A percentile compares a stretch with the other conserved stretches of the same genome.
These are phyloP conservation scores for Carassius gibelio DNA, from an alignment of 2,113 vertebrate species.

Conservation along the genomic window DNA sequence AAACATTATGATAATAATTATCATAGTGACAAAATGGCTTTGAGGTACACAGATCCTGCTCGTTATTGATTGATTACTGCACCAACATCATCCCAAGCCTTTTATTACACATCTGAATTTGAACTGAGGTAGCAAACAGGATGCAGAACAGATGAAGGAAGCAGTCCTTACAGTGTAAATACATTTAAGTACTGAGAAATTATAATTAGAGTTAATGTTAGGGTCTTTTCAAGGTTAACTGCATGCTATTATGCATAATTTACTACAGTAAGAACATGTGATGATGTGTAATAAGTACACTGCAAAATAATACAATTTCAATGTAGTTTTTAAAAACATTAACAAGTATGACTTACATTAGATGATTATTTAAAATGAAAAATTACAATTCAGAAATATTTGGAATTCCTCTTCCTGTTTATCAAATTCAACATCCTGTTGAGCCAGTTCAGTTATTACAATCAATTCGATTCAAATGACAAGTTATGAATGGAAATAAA, in stretches of 20 bases:
- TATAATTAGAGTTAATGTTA: neutral
- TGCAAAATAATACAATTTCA: neutral
- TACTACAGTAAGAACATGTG: too few species aligned
- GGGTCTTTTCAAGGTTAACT: neutral
- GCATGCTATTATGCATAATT: too few species aligned
- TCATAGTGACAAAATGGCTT: constrained; percentile 69
- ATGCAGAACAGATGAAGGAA: neutral
- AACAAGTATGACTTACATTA: neutral
- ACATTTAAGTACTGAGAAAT: neutral
- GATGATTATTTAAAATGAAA: neutral
- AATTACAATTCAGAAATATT: neutral
- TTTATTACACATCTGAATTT: neutral
- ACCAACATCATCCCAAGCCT: neutral
- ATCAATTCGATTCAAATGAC: neutral
- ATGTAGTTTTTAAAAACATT: neutral
- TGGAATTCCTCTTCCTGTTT: neutral
- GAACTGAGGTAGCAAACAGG: neutral
- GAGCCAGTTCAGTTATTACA: neutral
- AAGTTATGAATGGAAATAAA: neutral
- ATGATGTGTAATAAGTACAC: neutral
- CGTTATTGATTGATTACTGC: neutral
- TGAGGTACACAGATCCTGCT: constrained; percentile 65
- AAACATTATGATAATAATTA: constrained; percentile 50
- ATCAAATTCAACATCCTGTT: neutral
- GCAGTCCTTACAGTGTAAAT: neutral